phyloP scores from a whole-genome alignment of 2,797 vertebrate species.

The Molossus alvarezi region DNA sequence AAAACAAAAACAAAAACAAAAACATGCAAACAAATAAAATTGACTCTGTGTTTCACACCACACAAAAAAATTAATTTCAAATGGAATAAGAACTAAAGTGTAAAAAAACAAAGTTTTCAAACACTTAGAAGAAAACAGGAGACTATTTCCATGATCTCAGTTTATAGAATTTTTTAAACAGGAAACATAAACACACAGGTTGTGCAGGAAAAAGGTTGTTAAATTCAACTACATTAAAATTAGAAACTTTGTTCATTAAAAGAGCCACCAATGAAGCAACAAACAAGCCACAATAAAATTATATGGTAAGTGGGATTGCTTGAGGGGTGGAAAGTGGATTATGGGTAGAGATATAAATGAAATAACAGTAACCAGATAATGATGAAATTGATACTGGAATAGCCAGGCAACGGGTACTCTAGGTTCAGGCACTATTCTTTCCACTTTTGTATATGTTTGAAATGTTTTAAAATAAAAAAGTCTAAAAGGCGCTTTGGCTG shows the following conservation, averaged over 20 bases:
- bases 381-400: not conserved
- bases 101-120: slow-evolving; percentile 19
- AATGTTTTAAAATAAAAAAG: not conserved
- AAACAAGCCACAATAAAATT: not conserved
- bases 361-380: rapidly evolving
- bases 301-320: not conserved
- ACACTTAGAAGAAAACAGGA: not conserved
- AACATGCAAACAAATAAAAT: no score
- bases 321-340: rapidly evolving
- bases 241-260: not conserved
- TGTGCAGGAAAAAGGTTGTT: not conserved
- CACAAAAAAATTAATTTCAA: not conserved
- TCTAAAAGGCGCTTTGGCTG: no score
- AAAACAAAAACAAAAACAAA: no score
- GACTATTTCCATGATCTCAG: not conserved
- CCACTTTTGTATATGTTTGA: not conserved
- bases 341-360: rapidly evolving
- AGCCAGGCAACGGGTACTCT: rapidly evolving
- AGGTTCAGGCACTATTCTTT: not conserved
- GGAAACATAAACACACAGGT: not conserved
- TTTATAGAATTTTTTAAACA: slow-evolving; percentile 8
- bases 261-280: not conserved
- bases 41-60: not conserved
- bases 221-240: not conserved
- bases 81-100: not conserved